These are phyloP conservation scores for Rotaria socialis DNA, from an alignment of 2,888 invertebrate genomes.

Conservation along the genomic window DNA sequence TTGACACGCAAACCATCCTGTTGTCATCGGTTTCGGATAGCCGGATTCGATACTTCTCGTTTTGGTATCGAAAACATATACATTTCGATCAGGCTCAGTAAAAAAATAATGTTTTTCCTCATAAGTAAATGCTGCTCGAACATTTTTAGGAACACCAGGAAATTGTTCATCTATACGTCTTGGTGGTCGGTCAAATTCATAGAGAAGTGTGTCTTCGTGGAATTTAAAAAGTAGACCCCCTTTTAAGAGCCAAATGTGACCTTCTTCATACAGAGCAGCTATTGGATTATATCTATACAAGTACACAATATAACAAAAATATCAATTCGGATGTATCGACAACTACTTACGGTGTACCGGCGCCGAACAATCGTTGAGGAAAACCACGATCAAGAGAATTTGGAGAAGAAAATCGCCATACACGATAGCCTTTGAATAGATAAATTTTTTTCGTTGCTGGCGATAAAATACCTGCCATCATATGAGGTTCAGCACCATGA, in stretches of 20 bases:
- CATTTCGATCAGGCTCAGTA: conserved; percentile 32
- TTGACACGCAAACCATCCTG: conserved; percentile 41
- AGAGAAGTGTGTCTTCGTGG: neutral
- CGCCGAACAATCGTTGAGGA: neutral
- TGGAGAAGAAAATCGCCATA: neutral
- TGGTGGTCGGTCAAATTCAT: neutral
- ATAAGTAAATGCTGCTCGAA: conserved; percentile 31
- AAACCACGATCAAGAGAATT: neutral
- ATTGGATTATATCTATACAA: neutral
- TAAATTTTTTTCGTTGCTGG: conserved; percentile 11
- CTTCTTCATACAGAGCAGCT: conserved; percentile 23
- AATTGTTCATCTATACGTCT: conserved; percentile 32
- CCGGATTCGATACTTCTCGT: conserved; percentile 1
- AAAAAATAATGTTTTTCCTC: conserved; percentile 39
- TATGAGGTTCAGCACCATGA: conserved; percentile 6
- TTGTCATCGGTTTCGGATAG: conserved; percentile 39
- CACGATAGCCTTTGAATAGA: conserved; percentile 11
- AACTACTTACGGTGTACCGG: neutral
- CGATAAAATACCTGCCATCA: conserved; percentile 4
- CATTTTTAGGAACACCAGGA: conserved; percentile 39
- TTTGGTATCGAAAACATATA: conserved; percentile 36
- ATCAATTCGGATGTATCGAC: neutral
- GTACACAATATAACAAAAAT: neutral
- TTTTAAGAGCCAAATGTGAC: conserved; percentile 11
- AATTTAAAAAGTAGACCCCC: neutral